Evolutionary conservation across 2,113 vertebrate genomes (phyloP), one percentile per base, ranked within the genome.

Genomic region (Orcinus orca): DNA sequence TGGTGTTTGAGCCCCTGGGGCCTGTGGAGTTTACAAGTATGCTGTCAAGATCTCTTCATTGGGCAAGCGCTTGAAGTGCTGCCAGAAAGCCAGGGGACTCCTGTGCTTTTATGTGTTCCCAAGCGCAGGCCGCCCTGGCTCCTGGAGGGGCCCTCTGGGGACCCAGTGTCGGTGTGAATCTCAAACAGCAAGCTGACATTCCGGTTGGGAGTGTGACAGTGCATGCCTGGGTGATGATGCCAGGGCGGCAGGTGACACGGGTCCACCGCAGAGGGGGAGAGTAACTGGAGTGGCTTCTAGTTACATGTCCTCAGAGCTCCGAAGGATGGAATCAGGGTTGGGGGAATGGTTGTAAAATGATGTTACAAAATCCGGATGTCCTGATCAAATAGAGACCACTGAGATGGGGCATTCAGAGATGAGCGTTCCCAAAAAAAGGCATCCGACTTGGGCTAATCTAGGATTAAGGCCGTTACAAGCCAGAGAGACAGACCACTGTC

Each of bases 11-110:
- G 98, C 98, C 98, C 98, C 96, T 97, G 98, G 98, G 98, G 98
- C 98, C 99, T 97, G 97, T 97, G 98, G 99, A 98, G 99, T 99
- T 99, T 98, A 98, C 98, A 99, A 97, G 98, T 99, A 99, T 99
- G 99, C 98, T 98, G 99, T 98, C 98, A 98, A 99, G 98, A 98
- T 98, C 98, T 98, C 98, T 98, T 98, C 89, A 20, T 95, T 98
- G 98, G 98, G 97, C 96, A 96, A 98, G 97, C 89, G 99, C 99
- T 99, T 99, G 99, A 99, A 99, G 99, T 99, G 89, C 97, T 99
- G 98, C 99, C 99, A 99, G 97, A 94, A 97, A 60, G 97, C n/a
- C 74, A 98, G 98, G 98, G 98, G 98, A 99, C 98, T 98, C 98
- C 97, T 81, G 96, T 83, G 97, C 99, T 98, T 99, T 99, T 91